Evolutionary conservation across 2,888 invertebrate species (phyloP).

Genomic region (Emmelina monodactyla): DNA sequence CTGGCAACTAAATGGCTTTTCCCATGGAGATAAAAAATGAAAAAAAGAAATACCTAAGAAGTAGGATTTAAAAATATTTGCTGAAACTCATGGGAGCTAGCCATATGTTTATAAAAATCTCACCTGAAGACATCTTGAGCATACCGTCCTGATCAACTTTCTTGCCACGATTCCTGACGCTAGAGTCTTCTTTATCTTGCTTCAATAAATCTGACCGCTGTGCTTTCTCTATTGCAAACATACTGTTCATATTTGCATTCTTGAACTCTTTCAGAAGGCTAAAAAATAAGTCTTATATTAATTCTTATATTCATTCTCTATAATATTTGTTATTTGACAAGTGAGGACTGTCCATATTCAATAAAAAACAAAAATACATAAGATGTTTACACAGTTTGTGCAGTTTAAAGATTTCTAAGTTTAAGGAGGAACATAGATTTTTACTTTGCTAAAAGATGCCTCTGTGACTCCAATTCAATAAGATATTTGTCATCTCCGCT

Average conservation of each 20-base stretch:
- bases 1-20: no score
- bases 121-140: constrained; percentile 72
- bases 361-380: no score
- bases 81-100: no score
- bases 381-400: no score
- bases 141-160: constrained; percentile 73
- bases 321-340: no score
- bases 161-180: constrained; percentile 68
- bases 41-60: neutral
- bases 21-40: neutral
- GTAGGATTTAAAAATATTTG: no score
- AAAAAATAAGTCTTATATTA: no score
- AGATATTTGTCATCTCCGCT: constrained; percentile 68
- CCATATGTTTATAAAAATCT: no score
- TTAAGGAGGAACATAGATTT: neutral
- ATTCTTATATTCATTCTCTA: no score
- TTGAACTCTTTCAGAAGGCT: constrained; percentile 78
- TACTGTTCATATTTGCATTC: constrained; percentile 80
- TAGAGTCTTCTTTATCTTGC: constrained; percentile 55
- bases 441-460: constrained; percentile 74
- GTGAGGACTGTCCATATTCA: no score
- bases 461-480: constrained; percentile 72
- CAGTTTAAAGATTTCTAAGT: no score
- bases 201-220: constrained; percentile 75
- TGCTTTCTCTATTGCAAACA: constrained; percentile 80